Base-by-base conservation (phyloP, 2,888 invertebrate genomes). In the Diogma glabrata region DNA sequence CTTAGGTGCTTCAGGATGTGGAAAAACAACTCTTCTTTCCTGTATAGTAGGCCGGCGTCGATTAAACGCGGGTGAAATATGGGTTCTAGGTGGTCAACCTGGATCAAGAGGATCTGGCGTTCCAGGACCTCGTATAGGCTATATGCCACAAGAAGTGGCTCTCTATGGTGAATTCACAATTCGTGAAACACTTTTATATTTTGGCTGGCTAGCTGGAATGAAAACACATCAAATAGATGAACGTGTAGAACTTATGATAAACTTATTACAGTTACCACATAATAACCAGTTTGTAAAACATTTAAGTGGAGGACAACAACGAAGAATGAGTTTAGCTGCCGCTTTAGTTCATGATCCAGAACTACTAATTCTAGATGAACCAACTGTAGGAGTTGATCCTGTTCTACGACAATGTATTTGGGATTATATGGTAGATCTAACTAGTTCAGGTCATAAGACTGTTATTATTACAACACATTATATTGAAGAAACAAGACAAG, bases 371-470 rank as follows among this genome's bases (percentile, higher is more conserved):
- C 72, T 94, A 52, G 94, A 94, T 63, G 94, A 94, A 63, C 93
- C 93, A 0, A 94, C 93, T 0, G 93, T 92, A 14, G 94, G 93
- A 28, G 87, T 94, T 2, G 93, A 94, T 71, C 93, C 93, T 1
- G 78, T 93, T 28, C 71, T 94, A 10, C 73, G 90, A 54, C 85
- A 89, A 66, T 84, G 81, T 60, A 89, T 89, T 59, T 89, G 89
- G 89, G 84, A 88, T 65, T 84, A 89, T 67, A 70, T 89, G 54
- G 85, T 88, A 28, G 79, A 85, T 23, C 81, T 89, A 33, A 83
- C 84, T 0, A 83, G 79, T 63, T 82, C 78, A 56, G 82, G 83
- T 12, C 76, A 77, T 51, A 85, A 82, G 40, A 89, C 89, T 14
- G 85, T 87, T 50, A 89, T 89, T 58, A 87, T 89, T 54, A 89